A percentile compares a stretch with the other conserved stretches of the same genome.
Evolutionary conservation across 2,888 invertebrate species (phyloP).

Genomic region (Nomada flava): DNA sequence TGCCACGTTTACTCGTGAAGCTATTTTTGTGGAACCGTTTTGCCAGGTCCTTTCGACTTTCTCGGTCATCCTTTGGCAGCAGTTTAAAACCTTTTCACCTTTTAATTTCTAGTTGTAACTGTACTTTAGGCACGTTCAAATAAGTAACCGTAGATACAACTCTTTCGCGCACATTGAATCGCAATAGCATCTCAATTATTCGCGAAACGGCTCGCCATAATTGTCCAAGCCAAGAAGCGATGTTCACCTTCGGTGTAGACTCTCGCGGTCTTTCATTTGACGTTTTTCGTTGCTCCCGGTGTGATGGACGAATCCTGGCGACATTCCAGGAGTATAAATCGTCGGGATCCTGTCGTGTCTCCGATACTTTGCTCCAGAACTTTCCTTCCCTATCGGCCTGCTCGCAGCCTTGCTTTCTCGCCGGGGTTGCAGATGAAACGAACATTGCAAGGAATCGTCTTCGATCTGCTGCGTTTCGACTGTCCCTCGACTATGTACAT

Average conservation of each 20-base stretch:
- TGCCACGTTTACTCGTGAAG: neutral
- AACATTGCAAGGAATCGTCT: conserved; percentile 36
- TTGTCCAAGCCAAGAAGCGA: neutral
- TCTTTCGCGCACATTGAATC: neutral
- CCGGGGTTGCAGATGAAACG: neutral
- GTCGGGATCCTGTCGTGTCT: conserved; percentile 65
- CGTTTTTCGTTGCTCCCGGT: conserved; percentile 56
- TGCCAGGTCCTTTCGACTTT: too few relatives aligned
- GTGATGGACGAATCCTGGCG: conserved; percentile 52
- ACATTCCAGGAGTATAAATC: conserved; percentile 68
- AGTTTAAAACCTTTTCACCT: too few relatives aligned
- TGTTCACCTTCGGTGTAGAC: conserved; percentile 25
- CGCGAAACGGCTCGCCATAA: neutral
- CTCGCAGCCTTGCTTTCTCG: conserved; percentile 21
- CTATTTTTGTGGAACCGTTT: conserved; percentile 3
- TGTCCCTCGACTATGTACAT: neutral
- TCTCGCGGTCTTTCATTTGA: conserved; percentile 50
- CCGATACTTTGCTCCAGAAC: conserved; percentile 59
- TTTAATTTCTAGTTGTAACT: too few relatives aligned
- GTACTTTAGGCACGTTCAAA: too few relatives aligned
- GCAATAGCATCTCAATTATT: neutral
- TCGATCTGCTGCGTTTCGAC: conserved; percentile 45
- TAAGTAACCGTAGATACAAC: too few relatives aligned
- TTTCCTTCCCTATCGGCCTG: conserved; percentile 48
- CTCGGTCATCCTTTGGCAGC: too few relatives aligned